A percentile compares a stretch with the other conserved stretches of the same genome.
These are phyloP conservation scores for Eptatretus burgeri DNA, from an alignment of 2,113 vertebrate species.

Conservation along the genomic window DNA sequence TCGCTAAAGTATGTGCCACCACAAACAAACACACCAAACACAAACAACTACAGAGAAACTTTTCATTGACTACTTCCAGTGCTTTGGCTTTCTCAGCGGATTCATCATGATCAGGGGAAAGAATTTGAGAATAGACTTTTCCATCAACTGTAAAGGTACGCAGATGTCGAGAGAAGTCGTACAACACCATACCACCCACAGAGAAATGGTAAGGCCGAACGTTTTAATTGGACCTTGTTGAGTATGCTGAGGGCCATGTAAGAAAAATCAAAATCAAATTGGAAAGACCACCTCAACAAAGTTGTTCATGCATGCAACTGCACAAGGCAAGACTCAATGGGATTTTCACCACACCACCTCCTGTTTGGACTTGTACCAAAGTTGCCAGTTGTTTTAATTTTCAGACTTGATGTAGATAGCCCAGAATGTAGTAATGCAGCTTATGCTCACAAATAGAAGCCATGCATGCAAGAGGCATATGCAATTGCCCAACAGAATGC, in stretches of 20 bases:
- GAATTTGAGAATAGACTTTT: too few species aligned
- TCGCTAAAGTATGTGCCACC: too few species aligned
- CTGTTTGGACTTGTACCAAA: background rate
- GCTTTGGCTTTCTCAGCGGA: too few species aligned
- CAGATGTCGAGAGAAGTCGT: too few species aligned
- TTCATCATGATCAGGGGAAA: too few species aligned
- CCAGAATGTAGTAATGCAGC: background rate
- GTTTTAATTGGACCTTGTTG: slow-evolving; percentile 10
- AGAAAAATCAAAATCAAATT: slow-evolving; percentile 9
- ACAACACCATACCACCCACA: slow-evolving; percentile 10
- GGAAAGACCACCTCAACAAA: slow-evolving; percentile 6
- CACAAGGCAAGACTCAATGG: background rate
- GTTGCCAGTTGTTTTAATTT: slow-evolving; percentile 1
- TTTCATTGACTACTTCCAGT: too few species aligned
- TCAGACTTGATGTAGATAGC: background rate
- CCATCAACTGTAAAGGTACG: too few species aligned
- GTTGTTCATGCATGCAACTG: slow-evolving; percentile 9
- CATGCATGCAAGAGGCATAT: slow-evolving; percentile 3
- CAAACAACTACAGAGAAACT: too few species aligned
- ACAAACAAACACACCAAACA: too few species aligned
- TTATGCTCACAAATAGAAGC: slow-evolving; percentile 4
- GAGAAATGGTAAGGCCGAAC: slow-evolving; percentile 7
- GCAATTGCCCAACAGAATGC: background rate
- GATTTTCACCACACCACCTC: background rate
- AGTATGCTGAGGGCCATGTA: slow-evolving; percentile 9